Percentiles rank a stretch among this genome's conserved stretches.
Evolutionary conservation across 2,888 invertebrate species (phyloP).

Genomic region (Silvanus unidentatus): DNA sequence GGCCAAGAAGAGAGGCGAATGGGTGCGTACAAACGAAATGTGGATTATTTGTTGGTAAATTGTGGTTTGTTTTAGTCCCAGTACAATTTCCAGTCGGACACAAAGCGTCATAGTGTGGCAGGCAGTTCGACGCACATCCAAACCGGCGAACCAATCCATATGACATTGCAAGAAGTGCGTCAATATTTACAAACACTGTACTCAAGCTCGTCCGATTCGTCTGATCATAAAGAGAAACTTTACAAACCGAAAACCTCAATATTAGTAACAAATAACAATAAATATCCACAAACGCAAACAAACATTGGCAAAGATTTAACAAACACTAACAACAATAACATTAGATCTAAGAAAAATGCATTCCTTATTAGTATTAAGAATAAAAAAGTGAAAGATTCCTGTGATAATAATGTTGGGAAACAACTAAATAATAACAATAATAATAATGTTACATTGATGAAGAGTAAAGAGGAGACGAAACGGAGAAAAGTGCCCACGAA

Average conservation of each 20-base stretch:
- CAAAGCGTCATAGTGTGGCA: constrained; percentile 62
- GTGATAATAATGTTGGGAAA: constrained; percentile 42
- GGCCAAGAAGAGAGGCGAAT: constrained; percentile 24
- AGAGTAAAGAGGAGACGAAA: constrained; percentile 42
- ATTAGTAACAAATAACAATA: constrained; percentile 33
- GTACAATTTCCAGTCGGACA: constrained; percentile 33
- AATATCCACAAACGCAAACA: constrained; percentile 22
- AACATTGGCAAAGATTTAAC: constrained; percentile 34
- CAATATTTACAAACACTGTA: constrained; percentile 78
- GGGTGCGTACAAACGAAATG: background rate
- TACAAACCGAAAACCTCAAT: constrained; percentile 30
- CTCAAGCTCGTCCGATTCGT: constrained; percentile 68
- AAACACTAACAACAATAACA: constrained; percentile 43
- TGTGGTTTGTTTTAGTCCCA: constrained; percentile 33
- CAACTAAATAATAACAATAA: constrained; percentile 42
- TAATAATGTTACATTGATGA: constrained; percentile 19
- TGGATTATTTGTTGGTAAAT: background rate
- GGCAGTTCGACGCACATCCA: constrained; percentile 57
- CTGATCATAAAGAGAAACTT: constrained; percentile 48
- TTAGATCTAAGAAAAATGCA: constrained; percentile 48
- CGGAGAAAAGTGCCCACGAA: constrained; percentile 60
- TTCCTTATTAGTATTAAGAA: constrained; percentile 58
- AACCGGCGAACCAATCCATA: constrained; percentile 67
- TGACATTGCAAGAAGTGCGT: constrained; percentile 79
- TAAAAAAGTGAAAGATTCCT: constrained; percentile 51